A percentile compares a stretch with the other conserved stretches of the same genome.
These are phyloP conservation scores for Stylophora pistillata DNA, from an alignment of 64 coral and sea anemone species.

Conservation along the genomic window DNA sequence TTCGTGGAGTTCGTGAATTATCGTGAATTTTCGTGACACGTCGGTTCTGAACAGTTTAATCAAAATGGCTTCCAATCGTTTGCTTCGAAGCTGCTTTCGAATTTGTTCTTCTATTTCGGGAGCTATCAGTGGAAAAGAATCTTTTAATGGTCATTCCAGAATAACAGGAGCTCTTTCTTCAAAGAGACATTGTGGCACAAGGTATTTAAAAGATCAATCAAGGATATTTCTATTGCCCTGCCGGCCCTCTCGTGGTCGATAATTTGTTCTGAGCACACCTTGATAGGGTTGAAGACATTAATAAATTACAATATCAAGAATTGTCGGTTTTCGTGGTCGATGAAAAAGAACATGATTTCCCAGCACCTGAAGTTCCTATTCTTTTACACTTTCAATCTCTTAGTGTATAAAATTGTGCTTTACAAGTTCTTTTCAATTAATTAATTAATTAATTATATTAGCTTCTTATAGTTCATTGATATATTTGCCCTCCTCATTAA, in stretches of 20 bases:
- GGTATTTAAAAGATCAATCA: constrained; percentile 25
- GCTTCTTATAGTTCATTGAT: too few relatives aligned
- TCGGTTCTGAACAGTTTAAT: not conserved
- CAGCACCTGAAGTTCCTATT: too few relatives aligned
- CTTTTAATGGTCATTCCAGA: constrained; percentile 9
- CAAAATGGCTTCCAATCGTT: constrained; percentile 32
- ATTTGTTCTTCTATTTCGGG: not conserved
- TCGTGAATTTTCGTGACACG: not conserved
- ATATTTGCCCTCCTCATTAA: too few relatives aligned
- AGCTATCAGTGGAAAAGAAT: not conserved
- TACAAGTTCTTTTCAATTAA: too few relatives aligned
- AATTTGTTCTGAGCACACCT: not conserved
- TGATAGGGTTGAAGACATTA: too few relatives aligned
- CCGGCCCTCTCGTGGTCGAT: not conserved
- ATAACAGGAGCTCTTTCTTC: constrained; percentile 5
- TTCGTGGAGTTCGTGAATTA: not conserved
- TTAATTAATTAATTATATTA: too few relatives aligned
- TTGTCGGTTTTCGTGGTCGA: too few relatives aligned
- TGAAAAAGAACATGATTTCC: too few relatives aligned
- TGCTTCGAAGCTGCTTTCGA: constrained; percentile 5
- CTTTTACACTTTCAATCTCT: too few relatives aligned
- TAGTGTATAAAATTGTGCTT: too few relatives aligned
- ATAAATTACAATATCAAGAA: too few relatives aligned
- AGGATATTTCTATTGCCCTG: not conserved
- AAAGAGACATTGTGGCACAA: constrained; percentile 27